Percentiles rank a stretch among this genome's conserved stretches.
Evolutionary conservation across 2,113 vertebrate genomes (phyloP).

Genomic region (Blennius ocellaris): DNA sequence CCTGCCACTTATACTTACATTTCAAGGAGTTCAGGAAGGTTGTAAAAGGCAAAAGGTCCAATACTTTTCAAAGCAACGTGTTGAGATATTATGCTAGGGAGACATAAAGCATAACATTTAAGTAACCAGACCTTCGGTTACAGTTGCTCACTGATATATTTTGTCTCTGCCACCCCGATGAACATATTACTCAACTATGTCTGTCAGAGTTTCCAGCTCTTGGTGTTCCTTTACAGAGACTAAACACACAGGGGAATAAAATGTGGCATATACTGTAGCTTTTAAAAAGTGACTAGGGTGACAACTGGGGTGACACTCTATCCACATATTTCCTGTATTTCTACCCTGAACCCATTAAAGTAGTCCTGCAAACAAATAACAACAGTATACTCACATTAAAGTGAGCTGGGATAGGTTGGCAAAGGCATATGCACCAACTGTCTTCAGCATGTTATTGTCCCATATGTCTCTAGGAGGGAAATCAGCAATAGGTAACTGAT

Average conservation of each 20-base stretch:
- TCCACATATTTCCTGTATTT: too few relatives aligned
- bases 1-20: constrained; percentile 71
- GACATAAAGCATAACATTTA: background rate
- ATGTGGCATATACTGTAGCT: fast-evolving
- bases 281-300: background rate
- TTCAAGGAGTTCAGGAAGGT: constrained; percentile 74
- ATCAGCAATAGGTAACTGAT: background rate
- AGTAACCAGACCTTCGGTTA: background rate
- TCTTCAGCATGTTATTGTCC: constrained; percentile 52
- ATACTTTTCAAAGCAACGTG: constrained; percentile 73
- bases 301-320: too few relatives aligned
- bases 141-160: constrained; percentile 30
- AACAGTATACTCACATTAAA: constrained; percentile 52
- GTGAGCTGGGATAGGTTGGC: constrained; percentile 44
- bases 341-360: too few relatives aligned
- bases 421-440: constrained; percentile 54
- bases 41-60: constrained; percentile 69
- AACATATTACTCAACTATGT: constrained; percentile 3
- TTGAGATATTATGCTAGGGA: constrained; percentile 70
- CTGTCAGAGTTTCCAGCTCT: constrained; percentile 31
- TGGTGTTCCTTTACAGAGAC: constrained; percentile 58
- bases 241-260: constrained; percentile 43
- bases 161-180: constrained; percentile 10
- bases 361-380: too few relatives aligned
- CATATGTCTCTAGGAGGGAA: constrained; percentile 35